Base-by-base conservation (phyloP, 2,797 vertebrate genomes). In the Apogon talboti region DNA sequence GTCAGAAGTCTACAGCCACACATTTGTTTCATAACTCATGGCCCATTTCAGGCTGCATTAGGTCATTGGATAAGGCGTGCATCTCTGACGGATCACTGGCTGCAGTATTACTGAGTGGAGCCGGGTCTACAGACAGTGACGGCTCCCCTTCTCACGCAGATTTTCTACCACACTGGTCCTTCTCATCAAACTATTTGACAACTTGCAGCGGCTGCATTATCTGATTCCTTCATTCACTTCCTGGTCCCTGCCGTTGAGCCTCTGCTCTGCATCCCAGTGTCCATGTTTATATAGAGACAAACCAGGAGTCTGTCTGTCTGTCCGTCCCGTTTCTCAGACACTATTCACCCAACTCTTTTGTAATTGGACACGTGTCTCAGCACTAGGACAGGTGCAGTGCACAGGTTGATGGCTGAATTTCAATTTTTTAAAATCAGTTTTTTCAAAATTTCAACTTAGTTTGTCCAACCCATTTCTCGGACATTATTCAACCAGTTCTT, bases 1-100 rank as follows among this genome's bases (percentile, higher is more conserved):
- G 66, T 66, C 61, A 63, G 66, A 74, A 68, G 71, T 55, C 47
- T 47, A 18, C 42, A 53, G 67, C 60, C 51, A 45, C 53, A 76
- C 68, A 84, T 89, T 81, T 70, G 66, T 88, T 91, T 88, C 70
- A 88, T 89, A 83, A 92, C 89, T 90, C 79, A 87, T 71, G 70
- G 43, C 56, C 57, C 71, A 64, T 75, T 88, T 84, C 58, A 54
- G 65, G 69, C 51, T 5, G 12, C 38, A 21, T 79, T 52, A 82
- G 83, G 75, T 88, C 68, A 74, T 59, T 76, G 65, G 67, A 70
- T 84, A 64, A 88, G 79, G 47, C 60, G 68, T 67, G 55, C 11
- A 11, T 12, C 6, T 68, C 67, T 76, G 87, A 90, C 87, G 78
- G 80, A 86, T 90, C 59, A 54, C 62, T 52, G 7, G 48, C 73